Evolutionary conservation across 2,888 invertebrate genomes (phyloP).

Genomic region (Drosophila prolongata): DNA sequence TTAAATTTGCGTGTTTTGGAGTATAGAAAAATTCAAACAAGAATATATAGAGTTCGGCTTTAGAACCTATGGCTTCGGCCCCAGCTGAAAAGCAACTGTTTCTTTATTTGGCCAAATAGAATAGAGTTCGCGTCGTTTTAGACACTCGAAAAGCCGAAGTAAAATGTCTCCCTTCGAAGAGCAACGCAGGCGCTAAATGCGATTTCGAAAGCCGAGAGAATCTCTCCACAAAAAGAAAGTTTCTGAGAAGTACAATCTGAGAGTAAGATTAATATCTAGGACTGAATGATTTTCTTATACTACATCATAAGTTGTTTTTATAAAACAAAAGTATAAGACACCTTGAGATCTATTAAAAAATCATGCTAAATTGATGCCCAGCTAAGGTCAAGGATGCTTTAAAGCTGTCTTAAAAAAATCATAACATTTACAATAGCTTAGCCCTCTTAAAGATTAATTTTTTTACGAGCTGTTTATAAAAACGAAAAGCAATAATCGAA

Average conservation of each 20-base stretch:
- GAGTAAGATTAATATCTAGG: not conserved
- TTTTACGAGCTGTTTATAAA: no score
- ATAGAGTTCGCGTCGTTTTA: conserved; percentile 6
- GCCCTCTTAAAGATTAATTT: no score
- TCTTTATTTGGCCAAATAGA: conserved; percentile 31
- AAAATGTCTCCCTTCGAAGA: not conserved
- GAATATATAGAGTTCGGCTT: not conserved
- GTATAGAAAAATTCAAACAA: not conserved
- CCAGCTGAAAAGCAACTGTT: conserved; percentile 68
- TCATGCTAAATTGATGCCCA: not conserved
- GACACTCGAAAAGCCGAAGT: conserved; percentile 38
- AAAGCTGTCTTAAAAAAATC: no score
- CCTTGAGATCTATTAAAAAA: conserved; percentile 10
- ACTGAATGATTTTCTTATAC: not conserved
- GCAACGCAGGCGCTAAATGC: conserved; percentile 36
- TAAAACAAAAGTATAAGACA: not conserved
- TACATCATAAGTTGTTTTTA: conserved; percentile 5
- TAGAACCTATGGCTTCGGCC: conserved; percentile 56
- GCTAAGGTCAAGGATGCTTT: no score
- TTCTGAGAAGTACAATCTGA: not conserved
- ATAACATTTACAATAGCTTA: no score
- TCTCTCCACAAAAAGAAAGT: conserved; percentile 26
- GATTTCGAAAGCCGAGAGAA: conserved; percentile 22
- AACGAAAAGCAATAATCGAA: no score
- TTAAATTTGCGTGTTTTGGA: conserved; percentile 12